Conservation (phyloP, 2,888 invertebrate genomes). For the Parasteatoda lunata region DNA sequence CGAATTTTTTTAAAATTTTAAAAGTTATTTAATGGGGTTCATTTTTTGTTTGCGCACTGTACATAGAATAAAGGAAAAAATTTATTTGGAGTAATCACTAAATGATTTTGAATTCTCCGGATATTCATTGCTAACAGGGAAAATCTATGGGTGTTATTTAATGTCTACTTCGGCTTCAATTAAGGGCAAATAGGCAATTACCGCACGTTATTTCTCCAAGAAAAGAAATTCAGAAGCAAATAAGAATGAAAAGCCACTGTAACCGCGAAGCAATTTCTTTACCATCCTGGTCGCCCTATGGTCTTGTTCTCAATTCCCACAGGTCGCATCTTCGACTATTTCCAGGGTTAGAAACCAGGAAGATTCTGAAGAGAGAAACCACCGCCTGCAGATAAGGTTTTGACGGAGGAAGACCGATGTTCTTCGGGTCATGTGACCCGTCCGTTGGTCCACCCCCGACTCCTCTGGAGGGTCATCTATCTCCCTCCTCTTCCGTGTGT, state of each 20-base stretch:
- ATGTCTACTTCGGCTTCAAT: too few relatives aligned
- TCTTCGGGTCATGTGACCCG: slow-evolving; percentile 26
- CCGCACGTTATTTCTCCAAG: too few relatives aligned
- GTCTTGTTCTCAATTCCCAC: slow-evolving; percentile 41
- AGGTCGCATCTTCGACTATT: slow-evolving; percentile 48
- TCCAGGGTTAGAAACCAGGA: not conserved
- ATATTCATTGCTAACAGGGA: too few relatives aligned
- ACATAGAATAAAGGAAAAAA: too few relatives aligned
- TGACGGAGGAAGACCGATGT: slow-evolving; percentile 67
- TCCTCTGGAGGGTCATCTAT: slow-evolving; percentile 39
- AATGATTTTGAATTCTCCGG: too few relatives aligned
- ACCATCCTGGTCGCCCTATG: slow-evolving; percentile 32
- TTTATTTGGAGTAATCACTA: too few relatives aligned
- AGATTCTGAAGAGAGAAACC: slow-evolving; percentile 18
- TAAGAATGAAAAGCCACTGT: not conserved
- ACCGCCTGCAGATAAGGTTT: slow-evolving; percentile 38
- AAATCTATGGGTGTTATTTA: too few relatives aligned
- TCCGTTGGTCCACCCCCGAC: slow-evolving; percentile 14
- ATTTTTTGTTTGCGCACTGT: too few relatives aligned
- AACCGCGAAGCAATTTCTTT: slow-evolving; percentile 2
- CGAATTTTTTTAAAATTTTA: too few relatives aligned
- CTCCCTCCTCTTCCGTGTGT: slow-evolving; percentile 6
- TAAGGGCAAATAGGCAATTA: too few relatives aligned
- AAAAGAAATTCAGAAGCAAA: too few relatives aligned
- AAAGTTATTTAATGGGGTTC: too few relatives aligned